These are phyloP conservation scores for Parascotia fuliginaria DNA, from an alignment of 2,888 invertebrate species.

Conservation along the genomic window DNA sequence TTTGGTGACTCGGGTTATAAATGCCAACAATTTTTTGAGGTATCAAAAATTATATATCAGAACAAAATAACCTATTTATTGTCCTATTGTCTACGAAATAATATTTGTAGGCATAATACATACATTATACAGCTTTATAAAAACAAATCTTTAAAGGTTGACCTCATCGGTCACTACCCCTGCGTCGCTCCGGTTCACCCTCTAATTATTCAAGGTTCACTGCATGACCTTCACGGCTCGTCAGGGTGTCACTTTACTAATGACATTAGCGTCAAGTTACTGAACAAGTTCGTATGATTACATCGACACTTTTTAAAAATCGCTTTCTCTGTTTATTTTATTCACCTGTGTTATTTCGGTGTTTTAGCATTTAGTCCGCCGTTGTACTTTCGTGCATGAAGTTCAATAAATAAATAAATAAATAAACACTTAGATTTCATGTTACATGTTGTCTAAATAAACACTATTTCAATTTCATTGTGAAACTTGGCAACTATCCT, in stretches of 20 bases:
- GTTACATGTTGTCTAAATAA: slow-evolving; percentile 1
- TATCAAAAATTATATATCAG: no score
- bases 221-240: slow-evolving; percentile 64
- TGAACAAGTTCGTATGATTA: slow-evolving; percentile 20
- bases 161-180: slow-evolving; percentile 45
- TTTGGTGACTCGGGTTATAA: no score
- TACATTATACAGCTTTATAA: no score
- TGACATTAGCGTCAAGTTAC: slow-evolving; percentile 56
- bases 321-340: slow-evolving; percentile 6
- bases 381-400: no score
- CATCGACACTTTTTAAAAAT: slow-evolving; percentile 16
- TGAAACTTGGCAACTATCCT: slow-evolving; percentile 6
- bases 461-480: neutral
- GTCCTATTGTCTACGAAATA: no score
- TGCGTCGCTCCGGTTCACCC: slow-evolving; percentile 38
- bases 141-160: slow-evolving; percentile 6
- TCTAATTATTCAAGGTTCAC: slow-evolving; percentile 58
- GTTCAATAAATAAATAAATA: no score
- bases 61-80: no score
- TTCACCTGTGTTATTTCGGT: slow-evolving; percentile 7
- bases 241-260: slow-evolving; percentile 60
- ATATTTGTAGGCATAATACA: neutral
- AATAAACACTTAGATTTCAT: neutral
- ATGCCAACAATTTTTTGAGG: no score
- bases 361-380: no score